Base-by-base conservation (phyloP, 2,888 invertebrate genomes). In the Trimorus sp. region DNA sequence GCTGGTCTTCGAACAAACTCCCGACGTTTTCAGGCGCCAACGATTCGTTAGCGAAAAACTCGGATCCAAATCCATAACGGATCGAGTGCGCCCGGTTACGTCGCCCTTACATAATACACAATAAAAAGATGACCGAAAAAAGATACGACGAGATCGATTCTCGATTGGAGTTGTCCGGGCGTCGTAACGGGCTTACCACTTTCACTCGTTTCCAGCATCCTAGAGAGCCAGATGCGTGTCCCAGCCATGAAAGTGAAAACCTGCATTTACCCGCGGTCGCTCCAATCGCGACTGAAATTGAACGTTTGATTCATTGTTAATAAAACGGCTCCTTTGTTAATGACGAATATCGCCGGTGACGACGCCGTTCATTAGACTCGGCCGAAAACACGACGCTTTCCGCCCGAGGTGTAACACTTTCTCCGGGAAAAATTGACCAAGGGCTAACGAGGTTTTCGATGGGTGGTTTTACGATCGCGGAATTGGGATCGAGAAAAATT, bases 181-280 rank as follows among this genome's bases (percentile, higher is more conserved):
- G 56, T 75, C 40, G 70, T 75, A 75, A 77, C 77, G 58, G 74
- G 15, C 60, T 58, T 51, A 58, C 66, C 65, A 83, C 83, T 83
- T 83, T 83, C 83, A 83, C 83, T 83, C 66, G 77, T 74, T 77
- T 70, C 58, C 79, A 80, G 74, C 78, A 78, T 80, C 83, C 75
- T 26, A 51, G 65, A 59, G 59, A 60, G 60, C 48, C 66, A 77
- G 81, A 78, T 83, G 81, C 81, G 71, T 76, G 73, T 40, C 60
- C 53, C 60, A 71, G 45, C 71, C 79, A 84, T 85, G 86, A 89
- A 89, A 89, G 89, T 88, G 89, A 89, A 89, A 89, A 89, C 78
- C 70, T 77, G 66, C 74, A 82, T 68, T 80, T 80, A 80, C 51
- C 26, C 26, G 26, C 26, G 26, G 71, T 71, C 16, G 69, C 65